Base-by-base conservation (phyloP, 2,888 invertebrate species). In the Heliconius charithonia region DNA sequence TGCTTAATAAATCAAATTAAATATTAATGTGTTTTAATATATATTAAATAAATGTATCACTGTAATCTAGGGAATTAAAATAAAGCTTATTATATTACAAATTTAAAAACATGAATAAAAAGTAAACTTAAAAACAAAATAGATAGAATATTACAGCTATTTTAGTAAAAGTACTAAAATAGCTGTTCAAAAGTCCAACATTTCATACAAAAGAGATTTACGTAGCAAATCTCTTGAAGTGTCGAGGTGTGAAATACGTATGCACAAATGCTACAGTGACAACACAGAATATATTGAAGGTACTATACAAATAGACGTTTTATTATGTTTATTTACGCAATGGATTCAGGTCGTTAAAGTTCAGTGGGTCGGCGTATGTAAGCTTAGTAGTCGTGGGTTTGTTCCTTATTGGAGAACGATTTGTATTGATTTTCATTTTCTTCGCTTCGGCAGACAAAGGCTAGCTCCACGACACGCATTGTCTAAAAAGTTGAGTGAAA, bases 121-220 rank as follows among this genome's bases (percentile, higher is more conserved):
- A 51, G 6, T 27, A 19, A 45, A 69, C 22, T 51, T 51, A 29
- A 9, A 27, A 51, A 16, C 16, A n/a, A 56, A 71, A 56, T 51
- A 32, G 9, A 37, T 37, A 37, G 32, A 37, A 9, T 32, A 56
- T 32, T 10, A 51, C 32, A 32, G 32, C n/a, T n/a, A n/a, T n/a
- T n/a, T n/a, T n/a, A n/a, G n/a, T n/a, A n/a, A n/a, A 59, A 72
- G 56, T 32, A 22, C 56, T 72, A 59, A 56, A 72, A 32, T 72
- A 72, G 56, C 29, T 72, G 56, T 56, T 56, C 13, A 72, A 72
- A 72, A 32, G 71, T 72, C 71, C 56, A 56, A 72, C 32, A 72
- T 59, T 72, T 72, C 56, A 56, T 72, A 72, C 56, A 72, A 72
- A 72, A 32, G 71, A 72, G 71, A 72, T 72, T 72, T 72, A 72